phyloP scores from a whole-genome alignment of 2,113 vertebrate genomes.

The Saguinus midas region DNA sequence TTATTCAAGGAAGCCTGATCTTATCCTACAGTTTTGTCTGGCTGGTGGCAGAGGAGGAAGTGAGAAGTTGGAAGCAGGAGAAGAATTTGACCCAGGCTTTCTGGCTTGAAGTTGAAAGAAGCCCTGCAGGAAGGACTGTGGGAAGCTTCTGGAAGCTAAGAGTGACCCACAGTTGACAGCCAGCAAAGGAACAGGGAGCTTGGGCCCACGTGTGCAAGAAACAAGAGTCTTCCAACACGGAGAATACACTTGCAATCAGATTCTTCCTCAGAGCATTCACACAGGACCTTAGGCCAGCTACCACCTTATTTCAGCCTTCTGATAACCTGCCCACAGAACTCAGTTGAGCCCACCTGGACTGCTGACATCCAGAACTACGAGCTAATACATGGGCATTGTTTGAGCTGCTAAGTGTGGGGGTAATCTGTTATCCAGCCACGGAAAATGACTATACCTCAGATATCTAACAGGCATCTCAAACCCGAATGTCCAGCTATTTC shows the following conservation, averaged over 20 bases:
- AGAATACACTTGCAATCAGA: neutral
- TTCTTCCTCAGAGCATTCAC: neutral
- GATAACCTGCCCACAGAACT: neutral
- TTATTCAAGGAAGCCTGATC: neutral
- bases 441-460: neutral
- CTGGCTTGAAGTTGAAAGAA: neutral
- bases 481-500: neutral
- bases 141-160: neutral
- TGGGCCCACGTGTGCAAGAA: neutral
- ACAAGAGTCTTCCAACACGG: neutral
- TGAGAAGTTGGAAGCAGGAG: neutral
- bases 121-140: neutral
- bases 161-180: neutral
- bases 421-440: neutral
- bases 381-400: neutral
- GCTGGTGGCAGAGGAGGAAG: neutral
- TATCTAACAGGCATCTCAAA: neutral
- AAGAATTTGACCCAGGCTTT: neutral
- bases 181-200: neutral
- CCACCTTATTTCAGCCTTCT: neutral
- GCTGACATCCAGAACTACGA: too few relatives aligned
- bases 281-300: neutral
- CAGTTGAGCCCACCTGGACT: neutral
- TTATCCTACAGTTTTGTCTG: neutral
- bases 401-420: neutral